These are phyloP conservation scores for Heliconius hermathena DNA, from an alignment of 1,140 invertebrate genomes.

Conservation along the genomic window DNA sequence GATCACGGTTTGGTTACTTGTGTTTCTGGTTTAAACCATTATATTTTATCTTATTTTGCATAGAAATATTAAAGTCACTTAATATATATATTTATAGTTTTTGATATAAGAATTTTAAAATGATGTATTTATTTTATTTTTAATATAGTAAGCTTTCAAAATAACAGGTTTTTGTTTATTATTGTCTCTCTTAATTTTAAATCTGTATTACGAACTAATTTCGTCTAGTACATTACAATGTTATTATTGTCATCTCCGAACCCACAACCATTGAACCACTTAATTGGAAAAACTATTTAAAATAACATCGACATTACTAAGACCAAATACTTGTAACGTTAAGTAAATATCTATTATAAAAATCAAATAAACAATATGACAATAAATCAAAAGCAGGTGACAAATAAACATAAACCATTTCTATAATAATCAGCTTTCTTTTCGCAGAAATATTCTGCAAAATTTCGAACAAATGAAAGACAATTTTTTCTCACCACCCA, in stretches of 20 bases:
- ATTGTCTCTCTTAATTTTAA: not conserved
- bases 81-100: not conserved
- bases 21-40: not conserved
- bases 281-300: not conserved
- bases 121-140: not conserved
- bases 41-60: not conserved
- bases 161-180: not conserved
- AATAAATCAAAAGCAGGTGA: constrained; percentile 62
- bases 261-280: not conserved
- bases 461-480: constrained; percentile 34
- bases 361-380: constrained; percentile 26
- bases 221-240: not conserved
- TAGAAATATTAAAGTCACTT: no score
- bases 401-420: constrained; percentile 51
- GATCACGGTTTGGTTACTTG: constrained; percentile 35
- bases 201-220: not conserved
- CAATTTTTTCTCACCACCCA: constrained; percentile 64
- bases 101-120: not conserved
- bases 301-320: not conserved
- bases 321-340: not conserved
- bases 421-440: constrained; percentile 65
- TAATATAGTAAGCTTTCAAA: not conserved
- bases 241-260: not conserved
- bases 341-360: constrained; percentile 16
- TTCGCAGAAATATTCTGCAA: constrained; percentile 62